Base-by-base conservation (phyloP, 2,888 invertebrate species). In the Ornithoptera priamus region DNA sequence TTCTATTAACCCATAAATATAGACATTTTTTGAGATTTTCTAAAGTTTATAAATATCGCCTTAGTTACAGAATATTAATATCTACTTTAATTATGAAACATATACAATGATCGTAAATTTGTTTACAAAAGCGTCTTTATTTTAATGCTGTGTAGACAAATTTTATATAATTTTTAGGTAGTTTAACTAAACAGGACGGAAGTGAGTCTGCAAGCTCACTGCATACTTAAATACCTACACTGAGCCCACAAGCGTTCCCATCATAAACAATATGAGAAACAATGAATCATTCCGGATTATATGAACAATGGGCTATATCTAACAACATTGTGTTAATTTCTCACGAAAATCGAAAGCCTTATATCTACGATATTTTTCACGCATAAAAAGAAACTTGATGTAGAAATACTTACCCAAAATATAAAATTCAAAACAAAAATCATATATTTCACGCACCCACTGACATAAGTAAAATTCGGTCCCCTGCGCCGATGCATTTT, bases 351-450 rank as follows among this genome's bases (percentile, higher is more conserved):
- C n/a, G 46, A 46, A 62, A 62, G 53, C 8, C 39, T 39, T n/a
- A 50, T 24, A 46, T 24, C 8, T 46, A 22, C 20, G 18, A 30
- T 24, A 62, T 46, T 57, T 46, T 46, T 46, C 10, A 22, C 7
- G 36, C n/a, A 60, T 12, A 62, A 65, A 46, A 60, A 42, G 20
- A 22, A 8, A 39, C 20, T n/a, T 65, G n/a, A 67, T 56, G 22
- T 62, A 56, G 18, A 64, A 8, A 65, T 68, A 94, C 96, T 94
- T 89, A 97, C 97, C 97, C 97, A 97, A 89, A 97, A 97, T 77
- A 97, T 92, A 85, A 97, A 97, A 92, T 97, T 97, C 78, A 97
- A 93, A 80, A 97, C 93, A 90, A 97, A 97, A 87, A 98, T 96
- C 92, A 97, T 95, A 86, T 97, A 98, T 90, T 97, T 98, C 65